Percentiles rank a stretch among this genome's conserved stretches.
phyloP scores from a whole-genome alignment of 2,113 vertebrate genomes.

The Talpa occidentalis region DNA sequence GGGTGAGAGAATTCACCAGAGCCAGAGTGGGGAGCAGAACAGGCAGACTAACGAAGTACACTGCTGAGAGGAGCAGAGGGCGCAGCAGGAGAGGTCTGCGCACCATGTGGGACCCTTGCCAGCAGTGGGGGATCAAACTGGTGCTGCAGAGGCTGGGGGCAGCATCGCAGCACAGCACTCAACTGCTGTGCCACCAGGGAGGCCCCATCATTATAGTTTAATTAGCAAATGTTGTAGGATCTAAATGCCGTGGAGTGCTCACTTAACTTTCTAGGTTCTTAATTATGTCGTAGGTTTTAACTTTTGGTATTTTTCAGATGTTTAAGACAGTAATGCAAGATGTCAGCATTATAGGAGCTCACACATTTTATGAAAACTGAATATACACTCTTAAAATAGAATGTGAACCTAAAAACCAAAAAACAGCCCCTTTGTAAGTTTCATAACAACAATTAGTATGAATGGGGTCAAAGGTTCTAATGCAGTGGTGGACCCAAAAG shows the following conservation, averaged over 20 bases:
- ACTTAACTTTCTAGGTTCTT: not conserved
- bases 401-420: constrained; percentile 96
- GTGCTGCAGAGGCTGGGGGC: too few relatives aligned
- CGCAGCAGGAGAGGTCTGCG: too few relatives aligned
- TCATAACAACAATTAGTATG: constrained; percentile 98
- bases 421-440: constrained; percentile 93
- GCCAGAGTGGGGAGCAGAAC: too few relatives aligned
- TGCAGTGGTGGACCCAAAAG: constrained; percentile 95
- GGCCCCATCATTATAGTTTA: not conserved
- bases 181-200: too few relatives aligned
- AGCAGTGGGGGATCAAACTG: too few relatives aligned
- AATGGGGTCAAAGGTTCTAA: constrained; percentile 95
- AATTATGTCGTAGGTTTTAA: not conserved
- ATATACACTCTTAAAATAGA: constrained; percentile 99
- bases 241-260: not conserved
- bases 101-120: too few relatives aligned
- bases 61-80: too few relatives aligned
- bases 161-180: too few relatives aligned
- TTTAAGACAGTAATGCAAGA: not conserved
- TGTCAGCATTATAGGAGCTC: too few relatives aligned
- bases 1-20: too few relatives aligned
- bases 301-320: not conserved
- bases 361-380: constrained; percentile 96
- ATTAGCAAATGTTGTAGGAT: not conserved
- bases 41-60: too few relatives aligned